Evolutionary conservation across 2,113 vertebrate genomes (phyloP).

Genomic region (Nibea coibor): DNA sequence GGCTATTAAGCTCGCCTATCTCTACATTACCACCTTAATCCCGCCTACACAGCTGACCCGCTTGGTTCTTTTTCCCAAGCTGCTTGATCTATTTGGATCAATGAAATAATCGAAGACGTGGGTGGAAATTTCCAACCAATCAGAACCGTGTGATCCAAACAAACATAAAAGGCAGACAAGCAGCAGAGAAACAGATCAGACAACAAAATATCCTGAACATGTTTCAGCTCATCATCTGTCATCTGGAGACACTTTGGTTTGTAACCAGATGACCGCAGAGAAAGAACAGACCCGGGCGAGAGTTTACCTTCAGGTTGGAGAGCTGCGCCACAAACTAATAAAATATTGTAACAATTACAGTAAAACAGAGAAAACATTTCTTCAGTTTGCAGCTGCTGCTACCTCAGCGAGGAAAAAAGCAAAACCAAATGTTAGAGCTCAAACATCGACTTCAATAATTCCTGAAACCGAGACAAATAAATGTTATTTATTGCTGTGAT

Average conservation of each 20-base stretch:
- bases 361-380: constrained; percentile 4
- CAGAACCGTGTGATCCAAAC: constrained; percentile 12
- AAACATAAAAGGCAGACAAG: not conserved
- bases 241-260: constrained; percentile 32
- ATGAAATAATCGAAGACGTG: not conserved
- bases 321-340: constrained; percentile 32
- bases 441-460: not conserved
- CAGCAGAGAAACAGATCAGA: not conserved
- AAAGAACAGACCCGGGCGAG: constrained; percentile 16
- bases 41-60: not conserved
- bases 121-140: constrained; percentile 6
- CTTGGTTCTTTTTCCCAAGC: not conserved
- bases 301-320: constrained; percentile 31
- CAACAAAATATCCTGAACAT: constrained; percentile 10
- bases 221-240: constrained; percentile 34
- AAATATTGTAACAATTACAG: constrained; percentile 27
- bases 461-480: not conserved
- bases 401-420: not conserved
- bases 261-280: constrained; percentile 34
- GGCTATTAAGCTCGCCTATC: not conserved
- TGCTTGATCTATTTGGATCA: not conserved
- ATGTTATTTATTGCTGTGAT: not conserved
- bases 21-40: not conserved
- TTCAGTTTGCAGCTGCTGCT: not conserved
- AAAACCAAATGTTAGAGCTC: constrained; percentile 9